Evolutionary conservation across 1,140 invertebrate genomes (phyloP), one percentile per base, ranked within the genome.

Genomic region (Drosophila ohnishii): DNA sequence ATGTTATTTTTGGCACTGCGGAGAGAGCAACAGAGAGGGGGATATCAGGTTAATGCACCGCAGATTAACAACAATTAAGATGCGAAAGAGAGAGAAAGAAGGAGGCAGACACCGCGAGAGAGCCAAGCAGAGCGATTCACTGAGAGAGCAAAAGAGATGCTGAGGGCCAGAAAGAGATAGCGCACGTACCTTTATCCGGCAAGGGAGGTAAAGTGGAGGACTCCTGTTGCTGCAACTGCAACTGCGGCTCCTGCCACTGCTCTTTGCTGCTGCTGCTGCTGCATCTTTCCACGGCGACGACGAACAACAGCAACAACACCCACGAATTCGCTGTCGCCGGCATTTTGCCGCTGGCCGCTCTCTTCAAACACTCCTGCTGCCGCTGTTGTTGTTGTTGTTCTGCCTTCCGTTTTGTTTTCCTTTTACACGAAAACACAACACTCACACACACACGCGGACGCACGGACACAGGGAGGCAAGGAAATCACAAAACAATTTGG

Each of bases 171-270:
- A 66, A 64, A 45, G 64, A 69, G 69, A 65, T 57, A 62, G 69
- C 64, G 63, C 53, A 75, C 66, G 69, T 87, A 87, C 83, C 83
- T 87, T 79, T 87, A 10, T 87, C 84, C 25, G 76, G 40, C 30
- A 80, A 72, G 45, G 80, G 84, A 47, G 62, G 70, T 8, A 83
- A 44, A 30, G 76, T 77, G 40, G 64, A 60, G 59, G 67, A 65
- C 81, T 85, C 81, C 82, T 85, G 82, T 86, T 83, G 73, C 78
- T 80, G 62, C 81, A 81, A 78, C 82, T 85, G 82, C 77, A 78
- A 64, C 78, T 79, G 61, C 56, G 60, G 78, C 66, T 71, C 75
- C 78, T 78, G 69, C 67, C 47, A 57, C 10, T 74, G 66, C 28
- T n/a, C 30, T 53, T 64, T 83, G 59, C 70, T 70, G 75, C 56